A percentile compares a stretch with the other conserved stretches of the same genome.
phyloP scores from a whole-genome alignment of 2,888 invertebrate genomes.

The Aphrophora alni region DNA sequence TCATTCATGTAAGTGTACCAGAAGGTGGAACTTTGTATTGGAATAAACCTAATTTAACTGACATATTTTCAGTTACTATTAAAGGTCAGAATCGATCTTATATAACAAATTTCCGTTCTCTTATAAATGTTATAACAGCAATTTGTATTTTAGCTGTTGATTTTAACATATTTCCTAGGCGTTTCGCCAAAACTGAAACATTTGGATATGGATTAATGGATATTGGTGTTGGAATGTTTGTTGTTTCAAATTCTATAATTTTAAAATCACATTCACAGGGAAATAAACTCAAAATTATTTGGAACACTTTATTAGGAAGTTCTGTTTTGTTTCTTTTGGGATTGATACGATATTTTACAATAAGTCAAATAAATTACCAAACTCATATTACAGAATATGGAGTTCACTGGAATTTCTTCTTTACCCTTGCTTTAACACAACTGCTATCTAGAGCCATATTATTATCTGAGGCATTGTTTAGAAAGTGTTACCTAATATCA shows the following conservation, averaged over 20 bases:
- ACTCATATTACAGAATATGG: slow-evolving; percentile 95
- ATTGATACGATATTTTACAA: slow-evolving; percentile 64
- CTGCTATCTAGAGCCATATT: slow-evolving; percentile 62
- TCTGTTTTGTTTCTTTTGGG: slow-evolving; percentile 67
- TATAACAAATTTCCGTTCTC: slow-evolving; percentile 72
- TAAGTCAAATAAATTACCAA: slow-evolving; percentile 77
- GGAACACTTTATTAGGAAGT: slow-evolving; percentile 54
- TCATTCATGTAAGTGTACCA: slow-evolving; percentile 3
- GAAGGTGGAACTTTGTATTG: slow-evolving; percentile 12
- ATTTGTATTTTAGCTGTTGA: slow-evolving; percentile 94
- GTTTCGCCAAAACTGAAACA: slow-evolving; percentile 85
- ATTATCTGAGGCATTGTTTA: slow-evolving; percentile 57
- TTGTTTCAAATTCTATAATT: slow-evolving; percentile 80
- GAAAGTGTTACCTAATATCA: slow-evolving; percentile 57
- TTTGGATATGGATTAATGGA: slow-evolving; percentile 95
- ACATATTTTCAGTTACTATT: not conserved
- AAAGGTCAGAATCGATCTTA: slow-evolving; percentile 38
- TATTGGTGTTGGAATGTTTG: slow-evolving; percentile 89
- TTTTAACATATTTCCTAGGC: slow-evolving; percentile 83
- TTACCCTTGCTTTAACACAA: slow-evolving; percentile 87
- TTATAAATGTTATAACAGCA: slow-evolving; percentile 75
- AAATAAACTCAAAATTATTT: not conserved
- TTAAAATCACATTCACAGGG: slow-evolving; percentile 58
- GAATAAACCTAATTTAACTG: slow-evolving; percentile 20
- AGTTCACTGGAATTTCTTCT: slow-evolving; percentile 97